These are phyloP conservation scores for Pyralis farinalis DNA, from an alignment of 2,888 invertebrate genomes.

Conservation along the genomic window DNA sequence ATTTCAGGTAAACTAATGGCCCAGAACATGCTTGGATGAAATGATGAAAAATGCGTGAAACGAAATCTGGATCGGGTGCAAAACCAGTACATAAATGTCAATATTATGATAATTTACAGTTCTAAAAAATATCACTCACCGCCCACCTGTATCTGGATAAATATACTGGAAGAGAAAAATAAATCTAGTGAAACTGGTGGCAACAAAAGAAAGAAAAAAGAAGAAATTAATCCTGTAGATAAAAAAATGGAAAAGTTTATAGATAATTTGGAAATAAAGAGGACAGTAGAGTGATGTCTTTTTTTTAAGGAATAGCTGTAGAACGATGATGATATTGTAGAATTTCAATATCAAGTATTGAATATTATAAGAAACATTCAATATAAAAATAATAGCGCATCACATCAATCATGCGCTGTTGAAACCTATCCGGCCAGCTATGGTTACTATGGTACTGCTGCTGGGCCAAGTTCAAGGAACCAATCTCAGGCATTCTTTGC, in stretches of 20 bases:
- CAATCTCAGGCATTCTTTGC: conserved; percentile 14
- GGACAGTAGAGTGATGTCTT: conserved; percentile 24
- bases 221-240: conserved; percentile 21
- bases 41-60: conserved; percentile 16
- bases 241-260: conserved; percentile 23
- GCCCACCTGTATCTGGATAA: not conserved
- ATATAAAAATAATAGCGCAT: conserved; percentile 18
- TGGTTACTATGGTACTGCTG: conserved; percentile 23
- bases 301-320: conserved; percentile 21
- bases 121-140: not conserved
- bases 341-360: conserved; percentile 27
- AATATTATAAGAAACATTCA: conserved; percentile 20
- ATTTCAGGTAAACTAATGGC: conserved; percentile 15
- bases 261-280: conserved; percentile 25
- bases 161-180: conserved; percentile 13
- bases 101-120: conserved; percentile 19
- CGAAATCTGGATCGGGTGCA: conserved; percentile 22
- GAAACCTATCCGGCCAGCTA: conserved; percentile 13
- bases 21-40: conserved; percentile 23
- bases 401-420: conserved; percentile 8
- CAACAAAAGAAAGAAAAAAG: conserved; percentile 9
- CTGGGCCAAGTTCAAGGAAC: conserved; percentile 18
- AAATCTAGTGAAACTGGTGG: conserved; percentile 5
- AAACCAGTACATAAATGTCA: conserved; percentile 21
- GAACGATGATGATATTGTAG: conserved; percentile 25